These are phyloP conservation scores for Byasa hedistus DNA, from an alignment of 2,888 invertebrate species.

Conservation along the genomic window DNA sequence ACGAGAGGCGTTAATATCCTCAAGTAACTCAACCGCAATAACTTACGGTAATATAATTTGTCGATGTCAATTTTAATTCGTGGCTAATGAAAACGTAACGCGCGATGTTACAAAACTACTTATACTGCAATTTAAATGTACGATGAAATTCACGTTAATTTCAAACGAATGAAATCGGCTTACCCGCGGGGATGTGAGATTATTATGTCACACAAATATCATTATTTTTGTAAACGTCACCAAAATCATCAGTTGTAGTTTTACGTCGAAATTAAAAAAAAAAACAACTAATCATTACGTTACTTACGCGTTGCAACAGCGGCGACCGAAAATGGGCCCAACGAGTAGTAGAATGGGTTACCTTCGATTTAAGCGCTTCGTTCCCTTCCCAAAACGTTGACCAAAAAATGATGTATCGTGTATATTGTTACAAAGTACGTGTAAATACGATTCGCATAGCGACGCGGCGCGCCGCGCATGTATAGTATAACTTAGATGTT, in stretches of 20 bases:
- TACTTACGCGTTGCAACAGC: constrained; percentile 2
- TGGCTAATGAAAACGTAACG: constrained; percentile 2
- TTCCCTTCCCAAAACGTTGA: constrained; percentile 67
- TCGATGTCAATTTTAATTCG: not conserved
- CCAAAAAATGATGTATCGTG: constrained; percentile 53
- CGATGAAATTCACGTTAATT: too few species aligned
- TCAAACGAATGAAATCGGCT: too few species aligned
- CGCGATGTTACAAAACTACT: too few species aligned
- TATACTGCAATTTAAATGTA: too few species aligned
- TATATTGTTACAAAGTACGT: constrained; percentile 41
- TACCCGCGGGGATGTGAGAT: too few species aligned
- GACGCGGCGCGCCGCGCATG: constrained; percentile 39
- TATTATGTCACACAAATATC: too few species aligned
- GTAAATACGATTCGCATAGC: constrained; percentile 37
- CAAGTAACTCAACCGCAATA: too few species aligned
- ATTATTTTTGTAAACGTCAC: not conserved
- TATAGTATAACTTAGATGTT: constrained; percentile 21
- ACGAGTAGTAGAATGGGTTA: constrained; percentile 4
- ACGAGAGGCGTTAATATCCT: not conserved
- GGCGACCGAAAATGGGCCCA: constrained; percentile 5
- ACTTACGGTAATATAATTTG: too few species aligned
- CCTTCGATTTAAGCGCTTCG: constrained; percentile 45
- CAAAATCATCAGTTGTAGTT: constrained; percentile 7
- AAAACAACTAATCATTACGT: constrained; percentile 10
- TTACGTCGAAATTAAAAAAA: constrained; percentile 6